phyloP scores from a whole-genome alignment of 2,113 vertebrate genomes.

The Lampris megalopsis region DNA sequence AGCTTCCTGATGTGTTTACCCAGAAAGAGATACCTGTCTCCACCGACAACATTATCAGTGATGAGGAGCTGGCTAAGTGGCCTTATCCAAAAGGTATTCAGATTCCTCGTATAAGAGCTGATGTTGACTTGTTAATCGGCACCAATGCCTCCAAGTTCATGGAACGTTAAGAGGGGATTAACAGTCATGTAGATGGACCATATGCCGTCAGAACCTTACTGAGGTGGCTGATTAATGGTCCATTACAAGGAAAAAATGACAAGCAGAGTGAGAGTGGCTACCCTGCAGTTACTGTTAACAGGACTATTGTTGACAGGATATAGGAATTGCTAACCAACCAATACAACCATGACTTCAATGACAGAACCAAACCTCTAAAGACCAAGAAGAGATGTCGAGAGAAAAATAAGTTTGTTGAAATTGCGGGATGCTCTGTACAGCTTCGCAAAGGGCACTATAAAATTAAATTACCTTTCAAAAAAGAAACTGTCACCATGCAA shows the following conservation, averaged over 20 bases:
- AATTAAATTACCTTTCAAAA: not conserved
- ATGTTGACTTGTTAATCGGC: conserved; percentile 27
- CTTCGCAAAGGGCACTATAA: conserved; percentile 1
- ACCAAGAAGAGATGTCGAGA: not conserved
- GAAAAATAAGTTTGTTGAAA: not conserved
- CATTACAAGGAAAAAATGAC: not conserved
- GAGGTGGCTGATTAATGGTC: conserved; percentile 16
- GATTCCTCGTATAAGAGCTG: not conserved
- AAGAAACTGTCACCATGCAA: not conserved
- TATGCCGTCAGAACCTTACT: conserved; percentile 18
- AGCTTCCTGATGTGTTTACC: conserved; percentile 8
- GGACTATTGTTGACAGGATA: no score
- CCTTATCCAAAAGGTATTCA: not conserved
- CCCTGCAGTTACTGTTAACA: no score
- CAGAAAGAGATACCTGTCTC: conserved; percentile 15
- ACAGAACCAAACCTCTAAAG: no score
- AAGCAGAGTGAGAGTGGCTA: not conserved
- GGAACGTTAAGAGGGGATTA: conserved; percentile 14
- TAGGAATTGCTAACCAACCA: no score
- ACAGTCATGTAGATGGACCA: conserved; percentile 10
- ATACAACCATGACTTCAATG: no score
- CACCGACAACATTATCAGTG: not conserved
- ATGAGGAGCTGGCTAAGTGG: conserved; percentile 1
- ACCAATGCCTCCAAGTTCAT: conserved; percentile 5
- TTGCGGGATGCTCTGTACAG: not conserved